phyloP scores from a whole-genome alignment of 2,888 invertebrate species.

The Campopleginae sp. region DNA sequence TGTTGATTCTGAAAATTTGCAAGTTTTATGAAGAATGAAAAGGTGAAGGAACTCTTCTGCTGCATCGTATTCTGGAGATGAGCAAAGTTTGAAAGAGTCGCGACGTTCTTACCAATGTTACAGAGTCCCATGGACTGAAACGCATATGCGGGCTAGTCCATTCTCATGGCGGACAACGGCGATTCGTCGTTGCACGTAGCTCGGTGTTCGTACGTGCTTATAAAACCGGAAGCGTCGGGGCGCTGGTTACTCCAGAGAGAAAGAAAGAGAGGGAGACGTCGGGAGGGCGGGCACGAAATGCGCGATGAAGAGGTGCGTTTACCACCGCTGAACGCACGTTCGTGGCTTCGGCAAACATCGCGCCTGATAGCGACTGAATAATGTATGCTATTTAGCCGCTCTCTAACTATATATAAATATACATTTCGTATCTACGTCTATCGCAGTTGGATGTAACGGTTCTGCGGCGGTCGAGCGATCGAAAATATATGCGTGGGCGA shows the following conservation, averaged over 20 bases:
- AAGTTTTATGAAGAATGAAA: too few relatives aligned
- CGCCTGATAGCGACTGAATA: constrained; percentile 81
- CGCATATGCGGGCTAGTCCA: constrained; percentile 63
- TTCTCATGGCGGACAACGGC: constrained; percentile 64
- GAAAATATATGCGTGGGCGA: constrained; percentile 46
- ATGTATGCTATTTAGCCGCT: constrained; percentile 81
- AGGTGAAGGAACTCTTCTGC: constrained; percentile 31
- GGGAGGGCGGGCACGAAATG: constrained; percentile 75
- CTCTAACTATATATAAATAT: constrained; percentile 47
- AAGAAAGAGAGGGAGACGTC: constrained; percentile 29
- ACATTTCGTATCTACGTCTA: constrained; percentile 33
- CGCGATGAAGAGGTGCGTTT: constrained; percentile 77
- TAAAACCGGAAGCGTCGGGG: constrained; percentile 63
- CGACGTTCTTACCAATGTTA: constrained; percentile 35
- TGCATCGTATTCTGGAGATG: background rate
- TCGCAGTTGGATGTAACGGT: constrained; percentile 59
- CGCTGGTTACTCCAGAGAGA: constrained; percentile 32
- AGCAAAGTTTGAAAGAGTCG: constrained; percentile 17
- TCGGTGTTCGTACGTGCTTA: constrained; percentile 58
- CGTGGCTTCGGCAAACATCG: constrained; percentile 80
- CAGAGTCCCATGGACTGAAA: constrained; percentile 43
- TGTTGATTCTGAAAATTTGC: too few relatives aligned
- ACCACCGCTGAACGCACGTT: constrained; percentile 67
- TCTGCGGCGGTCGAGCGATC: constrained; percentile 23
- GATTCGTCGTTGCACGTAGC: constrained; percentile 66